Evolutionary conservation across 2,113 vertebrate genomes (phyloP).

Genomic region (Mesitornis unicolor): DNA sequence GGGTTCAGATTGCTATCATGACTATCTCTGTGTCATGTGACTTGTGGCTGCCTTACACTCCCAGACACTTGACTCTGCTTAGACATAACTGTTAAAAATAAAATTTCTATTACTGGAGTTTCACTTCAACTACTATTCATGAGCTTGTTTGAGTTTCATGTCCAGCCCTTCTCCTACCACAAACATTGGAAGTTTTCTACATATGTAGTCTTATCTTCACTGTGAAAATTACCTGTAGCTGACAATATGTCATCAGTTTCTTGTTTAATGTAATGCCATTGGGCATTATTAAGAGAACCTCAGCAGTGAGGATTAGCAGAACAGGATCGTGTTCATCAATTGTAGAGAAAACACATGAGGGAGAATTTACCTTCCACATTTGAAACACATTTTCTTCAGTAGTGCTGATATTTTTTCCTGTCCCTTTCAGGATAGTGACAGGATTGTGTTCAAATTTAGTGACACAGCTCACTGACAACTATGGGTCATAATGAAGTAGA

Average conservation of each 20-base stretch:
- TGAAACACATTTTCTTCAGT: neutral
- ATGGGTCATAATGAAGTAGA: neutral
- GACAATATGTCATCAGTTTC: neutral
- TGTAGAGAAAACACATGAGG: neutral
- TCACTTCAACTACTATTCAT: neutral
- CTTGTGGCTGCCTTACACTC: neutral
- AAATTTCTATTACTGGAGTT: neutral
- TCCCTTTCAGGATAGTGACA: neutral
- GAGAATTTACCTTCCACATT: neutral
- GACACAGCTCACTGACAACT: neutral
- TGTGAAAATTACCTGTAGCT: neutral
- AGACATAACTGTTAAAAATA: neutral
- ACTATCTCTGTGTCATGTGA: accelerated
- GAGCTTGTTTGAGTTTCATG: neutral
- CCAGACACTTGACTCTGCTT: neutral
- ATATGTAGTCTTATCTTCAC: neutral
- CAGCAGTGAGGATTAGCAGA: neutral
- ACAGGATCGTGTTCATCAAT: neutral
- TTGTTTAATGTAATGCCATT: neutral
- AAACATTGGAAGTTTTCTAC: neutral
- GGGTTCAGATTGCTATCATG: neutral
- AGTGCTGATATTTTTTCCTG: neutral
- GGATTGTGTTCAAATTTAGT: neutral
- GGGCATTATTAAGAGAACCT: neutral
- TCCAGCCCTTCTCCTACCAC: neutral